Base-by-base conservation (phyloP, 2,797 vertebrate genomes). In the Danio albolineatus region DNA sequence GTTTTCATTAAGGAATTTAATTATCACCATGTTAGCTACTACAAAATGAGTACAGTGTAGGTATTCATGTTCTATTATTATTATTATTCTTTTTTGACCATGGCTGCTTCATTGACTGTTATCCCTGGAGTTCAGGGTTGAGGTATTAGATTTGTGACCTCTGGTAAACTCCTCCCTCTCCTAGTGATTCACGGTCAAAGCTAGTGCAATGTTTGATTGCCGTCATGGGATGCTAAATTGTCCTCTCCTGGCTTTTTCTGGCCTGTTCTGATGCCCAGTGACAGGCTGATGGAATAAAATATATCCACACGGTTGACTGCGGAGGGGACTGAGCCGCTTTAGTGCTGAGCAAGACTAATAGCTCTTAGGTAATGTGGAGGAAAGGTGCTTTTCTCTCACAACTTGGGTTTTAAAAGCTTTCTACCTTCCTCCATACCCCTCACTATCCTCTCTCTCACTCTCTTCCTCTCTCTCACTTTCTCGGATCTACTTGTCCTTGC, bases 401-500 rank as follows among this genome's bases (percentile, higher is more conserved):
- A 75, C 70, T 71, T 17, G 4, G 44, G 28, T 74, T 61, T 81
- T 84, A 78, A 79, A 59, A 71, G 71, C 46, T 48, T 48, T 57
- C 66, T 60, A 51, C 51, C 69, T 51, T 78, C 46, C 69, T 71
- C 56, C 46, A 10, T 36, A 17, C 12, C 61, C 21, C 38, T 70
- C 13, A 10, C 10, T 21, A 19, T 65, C 10, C 53, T n/a, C n/a
- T n/a, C n/a, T n/a, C n/a, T 83, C 36, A 73, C 16, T 28, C 6
- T 38, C 1, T 28, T 16, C 8, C 12, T 43, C n/a, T 7, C 17
- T 69, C 44, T 3, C 4, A 21, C 8, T 51, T 59, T 75, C 73
- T 54, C 44, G 57, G 13, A 72, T 82, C 12, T 72, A n/a, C 14
- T 9, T 71, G 28, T 91, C 86, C 85, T 74, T 77, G 73, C 79